Evolutionary conservation across 2,888 invertebrate species (phyloP).

Genomic region (Lepidochitona cinerea): DNA sequence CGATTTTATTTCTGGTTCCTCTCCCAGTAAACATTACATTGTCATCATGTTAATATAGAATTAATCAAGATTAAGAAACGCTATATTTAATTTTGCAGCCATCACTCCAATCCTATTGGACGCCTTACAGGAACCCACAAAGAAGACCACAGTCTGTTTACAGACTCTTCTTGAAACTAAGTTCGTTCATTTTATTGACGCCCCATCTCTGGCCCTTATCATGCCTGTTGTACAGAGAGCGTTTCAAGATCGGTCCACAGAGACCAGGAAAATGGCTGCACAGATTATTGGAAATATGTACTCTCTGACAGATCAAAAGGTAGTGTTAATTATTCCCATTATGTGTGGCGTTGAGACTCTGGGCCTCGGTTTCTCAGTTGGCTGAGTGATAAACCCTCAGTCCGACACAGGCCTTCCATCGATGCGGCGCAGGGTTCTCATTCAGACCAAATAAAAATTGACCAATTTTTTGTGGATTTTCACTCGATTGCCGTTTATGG

Average conservation of each 20-base stretch:
- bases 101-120: constrained; percentile 78
- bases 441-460: too few species aligned
- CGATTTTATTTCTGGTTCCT: too few species aligned
- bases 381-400: too few species aligned
- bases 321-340: constrained; percentile 38
- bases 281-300: constrained; percentile 99
- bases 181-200: constrained; percentile 99
- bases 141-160: constrained; percentile 93
- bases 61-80: too few species aligned
- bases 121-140: constrained; percentile 96
- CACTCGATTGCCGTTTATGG: too few species aligned
- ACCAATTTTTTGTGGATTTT: too few species aligned
- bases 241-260: constrained; percentile 97
- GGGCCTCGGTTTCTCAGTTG: too few species aligned
- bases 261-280: constrained; percentile 98
- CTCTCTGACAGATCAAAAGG: constrained; percentile 96
- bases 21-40: too few species aligned
- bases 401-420: too few species aligned
- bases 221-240: constrained; percentile 99
- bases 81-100: constrained; percentile 51
- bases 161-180: constrained; percentile 82
- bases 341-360: too few species aligned
- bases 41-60: too few species aligned
- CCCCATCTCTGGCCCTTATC: constrained; percentile 96
- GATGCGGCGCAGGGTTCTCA: too few species aligned